A percentile compares a stretch with the other conserved stretches of the same genome.
These are phyloP conservation scores for Aethina tumida DNA, from an alignment of 1,140 invertebrate genomes.

Conservation along the genomic window DNA sequence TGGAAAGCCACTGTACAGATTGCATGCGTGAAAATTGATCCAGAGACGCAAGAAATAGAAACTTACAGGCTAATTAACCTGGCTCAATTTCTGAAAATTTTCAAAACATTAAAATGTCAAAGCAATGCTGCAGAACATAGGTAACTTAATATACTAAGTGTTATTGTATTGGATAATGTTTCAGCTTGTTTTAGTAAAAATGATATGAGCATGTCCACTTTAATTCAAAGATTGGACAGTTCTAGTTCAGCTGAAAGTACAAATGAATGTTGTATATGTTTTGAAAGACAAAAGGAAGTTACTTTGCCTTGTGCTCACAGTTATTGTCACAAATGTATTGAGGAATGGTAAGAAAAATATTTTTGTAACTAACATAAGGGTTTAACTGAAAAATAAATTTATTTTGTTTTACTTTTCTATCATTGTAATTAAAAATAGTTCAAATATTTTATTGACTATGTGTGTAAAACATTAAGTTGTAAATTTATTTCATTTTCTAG, in stretches of 20 bases:
- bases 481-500: constrained; percentile 35
- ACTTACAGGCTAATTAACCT: constrained; percentile 48
- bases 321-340: constrained; percentile 58
- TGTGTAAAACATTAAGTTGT: constrained; percentile 5
- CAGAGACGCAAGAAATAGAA: constrained; percentile 40
- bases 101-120: constrained; percentile 40
- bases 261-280: constrained; percentile 60
- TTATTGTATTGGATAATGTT: background rate
- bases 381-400: background rate
- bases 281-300: constrained; percentile 55
- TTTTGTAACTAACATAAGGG: background rate
- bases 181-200: background rate
- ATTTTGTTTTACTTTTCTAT: background rate
- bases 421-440: constrained; percentile 1
- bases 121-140: constrained; percentile 28
- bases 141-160: background rate
- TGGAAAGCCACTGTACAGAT: constrained; percentile 62
- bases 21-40: constrained; percentile 52
- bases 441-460: background rate
- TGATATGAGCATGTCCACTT: constrained; percentile 17
- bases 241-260: constrained; percentile 15
- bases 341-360: constrained; percentile 45
- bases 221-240: constrained; percentile 12
- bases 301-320: constrained; percentile 56
- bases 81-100: constrained; percentile 48